phyloP scores from a whole-genome alignment of 2,888 invertebrate species.

The Rhamnusium bicolor region DNA sequence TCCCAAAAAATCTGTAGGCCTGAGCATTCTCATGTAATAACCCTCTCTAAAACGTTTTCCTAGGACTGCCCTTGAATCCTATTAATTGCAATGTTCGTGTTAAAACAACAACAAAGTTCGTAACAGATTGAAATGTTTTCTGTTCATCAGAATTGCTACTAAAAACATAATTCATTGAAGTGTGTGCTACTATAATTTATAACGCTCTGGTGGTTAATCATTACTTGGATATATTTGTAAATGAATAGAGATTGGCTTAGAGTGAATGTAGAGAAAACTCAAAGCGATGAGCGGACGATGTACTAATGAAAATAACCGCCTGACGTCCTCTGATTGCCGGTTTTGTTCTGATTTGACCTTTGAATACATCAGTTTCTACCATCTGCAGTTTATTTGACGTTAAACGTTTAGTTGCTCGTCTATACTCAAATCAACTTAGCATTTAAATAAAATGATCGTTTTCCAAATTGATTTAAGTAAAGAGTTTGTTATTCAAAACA shows the following conservation, averaged over 20 bases:
- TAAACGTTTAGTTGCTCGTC: background rate
- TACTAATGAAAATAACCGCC: conserved; percentile 33
- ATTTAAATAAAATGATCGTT: background rate
- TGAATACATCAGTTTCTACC: conserved; percentile 4
- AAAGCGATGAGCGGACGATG: conserved; percentile 29
- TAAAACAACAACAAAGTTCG: background rate
- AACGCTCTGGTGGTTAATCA: background rate
- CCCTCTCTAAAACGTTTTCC: background rate
- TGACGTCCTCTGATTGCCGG: conserved; percentile 27
- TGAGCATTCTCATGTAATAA: too few relatives aligned
- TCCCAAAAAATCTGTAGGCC: too few relatives aligned
- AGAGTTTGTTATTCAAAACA: background rate
- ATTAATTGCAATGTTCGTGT: background rate
- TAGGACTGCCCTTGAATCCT: background rate
- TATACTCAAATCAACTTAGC: background rate
- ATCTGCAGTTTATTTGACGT: background rate
- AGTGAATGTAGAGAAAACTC: conserved; percentile 12
- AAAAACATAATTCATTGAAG: conserved; percentile 15
- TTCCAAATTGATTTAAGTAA: background rate
- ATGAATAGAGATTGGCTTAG: conserved; percentile 9
- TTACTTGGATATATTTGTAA: conserved; percentile 1
- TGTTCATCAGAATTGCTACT: background rate
- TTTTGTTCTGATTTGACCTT: conserved; percentile 12
- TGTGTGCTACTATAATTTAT: background rate
- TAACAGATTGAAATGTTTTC: background rate